A percentile compares a stretch with the other conserved stretches of the same genome.
These are phyloP conservation scores for Miltochrista miniata DNA, from an alignment of 2,888 invertebrate species.

Conservation along the genomic window DNA sequence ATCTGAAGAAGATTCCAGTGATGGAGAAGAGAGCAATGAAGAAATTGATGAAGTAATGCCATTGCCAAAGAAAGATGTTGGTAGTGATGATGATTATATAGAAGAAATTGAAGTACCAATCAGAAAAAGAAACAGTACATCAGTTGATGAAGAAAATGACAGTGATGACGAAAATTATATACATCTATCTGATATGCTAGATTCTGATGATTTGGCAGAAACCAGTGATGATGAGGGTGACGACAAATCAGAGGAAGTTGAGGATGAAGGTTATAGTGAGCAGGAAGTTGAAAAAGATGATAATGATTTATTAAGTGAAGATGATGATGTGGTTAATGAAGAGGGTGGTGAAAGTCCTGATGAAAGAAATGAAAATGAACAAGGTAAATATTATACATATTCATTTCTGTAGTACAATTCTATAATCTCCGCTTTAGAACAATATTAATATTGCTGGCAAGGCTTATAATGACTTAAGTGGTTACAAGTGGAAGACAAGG, in stretches of 20 bases:
- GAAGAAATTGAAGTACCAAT: conserved; percentile 70
- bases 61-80: conserved; percentile 15
- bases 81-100: conserved; percentile 50
- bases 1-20: conserved; percentile 71
- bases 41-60: conserved; percentile 34
- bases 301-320: conserved; percentile 24
- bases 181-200: conserved; percentile 69
- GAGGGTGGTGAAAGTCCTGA: conserved; percentile 18
- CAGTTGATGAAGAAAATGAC: conserved; percentile 61
- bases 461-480: too few relatives aligned
- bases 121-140: conserved; percentile 49
- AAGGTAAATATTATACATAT: conserved; percentile 33
- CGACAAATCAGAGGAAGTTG: conserved; percentile 30
- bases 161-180: conserved; percentile 67
- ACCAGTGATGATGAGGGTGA: conserved; percentile 44
- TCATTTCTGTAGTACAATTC: too few relatives aligned
- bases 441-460: too few relatives aligned
- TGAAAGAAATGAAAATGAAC: conserved; percentile 46
- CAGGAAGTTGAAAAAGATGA: conserved; percentile 32
- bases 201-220: conserved; percentile 63
- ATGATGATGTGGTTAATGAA: conserved; percentile 12
- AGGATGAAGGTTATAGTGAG: conserved; percentile 26
- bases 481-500: too few relatives aligned
- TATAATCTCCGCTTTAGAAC: too few relatives aligned
- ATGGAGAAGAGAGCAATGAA: conserved; percentile 58